Percentiles rank a stretch among this genome's conserved stretches.
Evolutionary conservation across 2,888 invertebrate species (phyloP).

Genomic region (Tinea trinotella): DNA sequence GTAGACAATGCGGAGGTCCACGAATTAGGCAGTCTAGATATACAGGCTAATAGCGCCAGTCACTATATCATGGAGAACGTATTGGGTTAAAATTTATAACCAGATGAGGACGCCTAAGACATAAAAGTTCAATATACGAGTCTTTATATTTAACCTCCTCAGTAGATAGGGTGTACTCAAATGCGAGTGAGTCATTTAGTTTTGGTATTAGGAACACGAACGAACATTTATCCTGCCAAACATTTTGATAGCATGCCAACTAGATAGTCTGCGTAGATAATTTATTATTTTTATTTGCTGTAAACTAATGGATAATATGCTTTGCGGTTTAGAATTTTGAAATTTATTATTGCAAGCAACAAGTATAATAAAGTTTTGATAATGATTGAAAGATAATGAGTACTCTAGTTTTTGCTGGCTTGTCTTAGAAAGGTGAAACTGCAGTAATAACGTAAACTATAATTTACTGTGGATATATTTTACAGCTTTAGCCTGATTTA

Average conservation of each 20-base stretch:
- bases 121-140: neutral
- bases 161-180: neutral
- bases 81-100: no score
- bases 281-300: slow-evolving; percentile 10
- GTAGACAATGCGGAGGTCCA: no score
- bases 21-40: no score
- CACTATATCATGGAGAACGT: no score
- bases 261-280: slow-evolving; percentile 7
- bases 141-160: neutral
- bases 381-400: no score
- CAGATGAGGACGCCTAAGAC: no score
- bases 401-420: no score
- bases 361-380: neutral
- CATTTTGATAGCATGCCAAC: slow-evolving; percentile 13
- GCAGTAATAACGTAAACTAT: no score
- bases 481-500: no score
- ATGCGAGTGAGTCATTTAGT: neutral
- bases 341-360: neutral
- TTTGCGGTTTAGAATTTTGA: neutral
- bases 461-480: no score
- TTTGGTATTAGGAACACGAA: neutral
- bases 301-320: slow-evolving; percentile 10
- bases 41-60: no score
- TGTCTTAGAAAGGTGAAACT: no score
- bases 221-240: slow-evolving; percentile 3